Evolutionary conservation across 2,113 vertebrate genomes (phyloP).

Genomic region (Echinops telfairi): DNA sequence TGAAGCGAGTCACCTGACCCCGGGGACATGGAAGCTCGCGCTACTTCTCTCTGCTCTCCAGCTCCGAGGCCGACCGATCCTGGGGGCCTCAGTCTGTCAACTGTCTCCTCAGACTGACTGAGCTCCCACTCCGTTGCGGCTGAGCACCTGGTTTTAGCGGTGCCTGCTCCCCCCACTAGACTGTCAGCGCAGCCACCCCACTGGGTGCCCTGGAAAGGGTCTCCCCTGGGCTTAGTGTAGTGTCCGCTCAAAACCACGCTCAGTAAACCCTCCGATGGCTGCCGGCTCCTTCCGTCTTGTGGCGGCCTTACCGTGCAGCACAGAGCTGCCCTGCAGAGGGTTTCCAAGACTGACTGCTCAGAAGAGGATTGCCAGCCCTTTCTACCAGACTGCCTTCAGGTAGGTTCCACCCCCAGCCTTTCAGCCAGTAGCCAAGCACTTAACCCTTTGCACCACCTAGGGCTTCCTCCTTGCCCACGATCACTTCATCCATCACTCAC

Average conservation of each 20-base stretch:
- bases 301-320: neutral
- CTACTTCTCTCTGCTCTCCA: neutral
- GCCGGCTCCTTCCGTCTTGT: neutral
- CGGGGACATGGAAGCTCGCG: rapidly evolving
- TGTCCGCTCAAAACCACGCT: neutral
- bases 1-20: no score
- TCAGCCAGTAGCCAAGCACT: neutral
- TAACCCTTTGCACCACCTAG: neutral
- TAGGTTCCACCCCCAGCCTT: neutral
- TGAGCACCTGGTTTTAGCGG: neutral
- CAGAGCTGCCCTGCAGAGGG: neutral
- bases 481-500: neutral
- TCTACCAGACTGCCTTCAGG: neutral
- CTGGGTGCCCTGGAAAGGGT: neutral
- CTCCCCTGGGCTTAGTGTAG: neutral
- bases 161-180: no score
- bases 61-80: no score
- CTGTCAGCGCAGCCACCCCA: neutral
- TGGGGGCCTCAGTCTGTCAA: neutral
- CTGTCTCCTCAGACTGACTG: neutral
- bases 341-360: neutral
- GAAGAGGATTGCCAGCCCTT: neutral
- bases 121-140: neutral
- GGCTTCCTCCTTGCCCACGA: neutral
- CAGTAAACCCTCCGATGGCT: neutral